These are phyloP conservation scores for Phrynocephalus guinanensis DNA, from an alignment of 2,797 vertebrate genomes.

Conservation along the genomic window DNA sequence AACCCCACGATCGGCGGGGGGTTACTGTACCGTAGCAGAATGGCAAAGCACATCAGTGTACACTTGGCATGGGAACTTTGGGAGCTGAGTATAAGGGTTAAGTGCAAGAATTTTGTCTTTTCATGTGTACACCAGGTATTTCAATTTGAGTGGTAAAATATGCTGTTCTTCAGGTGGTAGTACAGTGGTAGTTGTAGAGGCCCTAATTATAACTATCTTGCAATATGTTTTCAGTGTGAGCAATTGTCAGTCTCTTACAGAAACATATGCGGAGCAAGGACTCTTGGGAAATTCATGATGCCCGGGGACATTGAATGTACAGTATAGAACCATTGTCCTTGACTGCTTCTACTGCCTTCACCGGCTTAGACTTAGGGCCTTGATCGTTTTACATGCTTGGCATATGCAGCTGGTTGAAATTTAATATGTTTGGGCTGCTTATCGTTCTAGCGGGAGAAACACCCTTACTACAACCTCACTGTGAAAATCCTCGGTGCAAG, in stretches of 20 bases:
- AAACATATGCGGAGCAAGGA: background rate
- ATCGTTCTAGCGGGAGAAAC: conserved; percentile 78
- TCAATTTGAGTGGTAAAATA: background rate
- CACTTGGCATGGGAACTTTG: too few species aligned
- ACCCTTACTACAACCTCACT: conserved; percentile 80
- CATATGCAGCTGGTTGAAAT: background rate
- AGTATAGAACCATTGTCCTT: conserved; percentile 8
- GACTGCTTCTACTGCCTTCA: background rate
- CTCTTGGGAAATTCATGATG: background rate
- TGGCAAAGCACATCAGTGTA: background rate
- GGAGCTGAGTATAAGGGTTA: background rate
- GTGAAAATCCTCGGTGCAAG: conserved; percentile 80
- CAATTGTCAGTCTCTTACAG: background rate
- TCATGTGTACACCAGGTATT: background rate
- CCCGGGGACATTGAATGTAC: background rate
- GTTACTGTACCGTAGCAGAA: background rate
- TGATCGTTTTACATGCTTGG: background rate
- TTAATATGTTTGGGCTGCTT: conserved; percentile 43
- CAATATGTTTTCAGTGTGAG: background rate
- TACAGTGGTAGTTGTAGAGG: background rate
- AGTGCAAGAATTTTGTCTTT: background rate
- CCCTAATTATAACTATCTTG: background rate
- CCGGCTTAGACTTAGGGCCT: background rate
- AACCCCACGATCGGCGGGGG: too few species aligned
- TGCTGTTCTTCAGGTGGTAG: too few species aligned